Evolutionary conservation across 1,140 invertebrate genomes (phyloP).

Genomic region (Nautilus pompilius): DNA sequence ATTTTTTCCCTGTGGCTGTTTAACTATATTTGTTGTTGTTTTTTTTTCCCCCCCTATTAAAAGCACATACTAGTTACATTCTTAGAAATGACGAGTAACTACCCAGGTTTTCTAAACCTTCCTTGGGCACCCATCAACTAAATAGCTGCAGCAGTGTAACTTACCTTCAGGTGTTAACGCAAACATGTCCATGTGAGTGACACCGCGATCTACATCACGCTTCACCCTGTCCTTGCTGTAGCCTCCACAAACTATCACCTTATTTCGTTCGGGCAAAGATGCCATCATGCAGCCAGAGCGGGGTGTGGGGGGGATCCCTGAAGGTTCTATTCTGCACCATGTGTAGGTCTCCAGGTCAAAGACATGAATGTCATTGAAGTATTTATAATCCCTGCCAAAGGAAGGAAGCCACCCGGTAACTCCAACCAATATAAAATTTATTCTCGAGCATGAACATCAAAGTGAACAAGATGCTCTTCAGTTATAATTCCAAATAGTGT

Average conservation of each 20-base stretch:
- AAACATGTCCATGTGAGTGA: conserved; percentile 80
- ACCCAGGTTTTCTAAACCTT: neutral
- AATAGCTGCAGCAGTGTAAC: conserved; percentile 25
- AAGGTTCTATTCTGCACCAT: conserved; percentile 74
- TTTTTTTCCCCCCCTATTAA: too few species aligned
- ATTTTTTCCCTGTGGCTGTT: too few species aligned
- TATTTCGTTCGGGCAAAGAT: conserved; percentile 60
- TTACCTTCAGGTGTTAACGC: conserved; percentile 69
- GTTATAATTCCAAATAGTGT: too few species aligned
- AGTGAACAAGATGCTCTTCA: too few species aligned
- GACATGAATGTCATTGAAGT: conserved; percentile 82
- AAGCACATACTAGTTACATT: too few species aligned
- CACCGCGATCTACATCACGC: conserved; percentile 77
- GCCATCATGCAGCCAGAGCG: conserved; percentile 71
- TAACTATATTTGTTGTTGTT: too few species aligned
- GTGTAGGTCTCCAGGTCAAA: conserved; percentile 78
- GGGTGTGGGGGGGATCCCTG: conserved; percentile 48
- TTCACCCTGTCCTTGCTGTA: conserved; percentile 79
- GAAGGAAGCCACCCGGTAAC: too few species aligned
- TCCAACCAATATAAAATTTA: too few species aligned
- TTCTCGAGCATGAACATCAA: too few species aligned
- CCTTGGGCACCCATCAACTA: neutral
- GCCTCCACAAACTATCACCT: conserved; percentile 79
- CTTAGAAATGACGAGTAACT: too few species aligned
- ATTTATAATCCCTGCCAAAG: conserved; percentile 71